These are phyloP conservation scores for Eulimnadia texana DNA, from an alignment of 1,140 invertebrate species.

Conservation along the genomic window DNA sequence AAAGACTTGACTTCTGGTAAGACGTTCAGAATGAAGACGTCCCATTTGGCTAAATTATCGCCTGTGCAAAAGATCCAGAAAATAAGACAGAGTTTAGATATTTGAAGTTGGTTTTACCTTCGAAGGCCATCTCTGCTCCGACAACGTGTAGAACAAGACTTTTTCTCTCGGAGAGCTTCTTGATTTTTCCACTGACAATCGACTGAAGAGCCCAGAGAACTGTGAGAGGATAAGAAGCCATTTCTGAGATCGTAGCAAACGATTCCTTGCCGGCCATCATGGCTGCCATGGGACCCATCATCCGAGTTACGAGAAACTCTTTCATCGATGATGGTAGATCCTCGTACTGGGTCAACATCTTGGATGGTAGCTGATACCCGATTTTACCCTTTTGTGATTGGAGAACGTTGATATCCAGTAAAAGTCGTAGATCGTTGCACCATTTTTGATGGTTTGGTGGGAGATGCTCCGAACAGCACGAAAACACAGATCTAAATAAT, in stretches of 20 bases:
- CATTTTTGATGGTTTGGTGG: conserved; percentile 24
- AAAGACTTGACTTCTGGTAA: conserved; percentile 33
- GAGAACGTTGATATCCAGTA: conserved; percentile 26
- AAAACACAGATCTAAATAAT: conserved; percentile 29
- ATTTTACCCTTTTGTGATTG: conserved; percentile 27
- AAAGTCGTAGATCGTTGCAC: conserved; percentile 29
- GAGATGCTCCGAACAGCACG: conserved; percentile 25
- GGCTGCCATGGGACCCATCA: conserved; percentile 24
- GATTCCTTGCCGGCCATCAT: conserved; percentile 40
- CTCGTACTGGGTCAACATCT: conserved; percentile 32
- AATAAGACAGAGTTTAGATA: background rate
- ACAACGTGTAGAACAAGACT: conserved; percentile 35
- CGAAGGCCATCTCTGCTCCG: conserved; percentile 53
- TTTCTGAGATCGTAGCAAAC: conserved; percentile 43
- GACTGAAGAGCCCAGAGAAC: conserved; percentile 39
- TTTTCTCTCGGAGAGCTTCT: background rate
- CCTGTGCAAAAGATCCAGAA: conserved; percentile 23
- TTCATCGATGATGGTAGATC: conserved; percentile 28
- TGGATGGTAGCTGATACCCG: conserved; percentile 28
- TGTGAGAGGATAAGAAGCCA: conserved; percentile 46
- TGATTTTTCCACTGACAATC: conserved; percentile 23
- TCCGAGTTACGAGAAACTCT: conserved; percentile 16
- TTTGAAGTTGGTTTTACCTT: too few species aligned
- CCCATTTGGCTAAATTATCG: conserved; percentile 48
- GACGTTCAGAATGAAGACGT: conserved; percentile 48